These are phyloP conservation scores for Mactromeris polynyma DNA, from an alignment of 2,888 invertebrate species.

Conservation along the genomic window DNA sequence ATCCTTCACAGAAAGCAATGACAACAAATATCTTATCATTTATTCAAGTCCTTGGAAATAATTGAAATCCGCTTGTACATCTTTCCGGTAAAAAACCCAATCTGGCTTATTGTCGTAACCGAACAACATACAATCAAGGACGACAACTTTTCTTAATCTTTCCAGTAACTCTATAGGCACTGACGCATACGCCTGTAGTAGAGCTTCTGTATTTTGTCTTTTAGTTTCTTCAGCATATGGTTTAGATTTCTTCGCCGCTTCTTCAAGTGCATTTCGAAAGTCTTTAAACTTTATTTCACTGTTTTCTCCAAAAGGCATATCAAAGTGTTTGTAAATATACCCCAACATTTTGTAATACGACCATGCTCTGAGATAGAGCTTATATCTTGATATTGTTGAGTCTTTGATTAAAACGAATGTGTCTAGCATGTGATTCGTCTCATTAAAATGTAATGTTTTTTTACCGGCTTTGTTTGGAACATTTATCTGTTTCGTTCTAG, in stretches of 20 bases:
- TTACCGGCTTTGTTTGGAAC: not conserved
- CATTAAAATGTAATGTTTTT: not conserved
- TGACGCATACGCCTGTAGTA: slow-evolving; percentile 3
- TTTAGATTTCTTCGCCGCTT: not conserved
- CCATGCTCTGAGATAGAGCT: not conserved
- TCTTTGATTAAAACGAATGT: not conserved
- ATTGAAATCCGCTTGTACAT: not conserved
- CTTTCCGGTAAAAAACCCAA: not conserved
- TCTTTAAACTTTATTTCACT: not conserved
- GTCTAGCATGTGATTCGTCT: not conserved
- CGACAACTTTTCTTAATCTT: slow-evolving; percentile 2
- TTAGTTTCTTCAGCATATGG: not conserved
- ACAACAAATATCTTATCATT: too few species aligned
- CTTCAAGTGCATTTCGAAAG: not conserved
- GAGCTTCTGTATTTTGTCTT: not conserved
- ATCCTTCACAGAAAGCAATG: too few species aligned
- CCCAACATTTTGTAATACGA: not conserved
- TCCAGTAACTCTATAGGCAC: not conserved
- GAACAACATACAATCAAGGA: not conserved
- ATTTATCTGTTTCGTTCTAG: not conserved
- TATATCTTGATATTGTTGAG: not conserved
- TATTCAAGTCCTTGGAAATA: not conserved
- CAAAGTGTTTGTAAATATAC: not conserved
- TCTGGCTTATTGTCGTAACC: not conserved
- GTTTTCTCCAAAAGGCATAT: not conserved